Base-by-base conservation (phyloP, 2,797 vertebrate species). In the Clarias fuscus region DNA sequence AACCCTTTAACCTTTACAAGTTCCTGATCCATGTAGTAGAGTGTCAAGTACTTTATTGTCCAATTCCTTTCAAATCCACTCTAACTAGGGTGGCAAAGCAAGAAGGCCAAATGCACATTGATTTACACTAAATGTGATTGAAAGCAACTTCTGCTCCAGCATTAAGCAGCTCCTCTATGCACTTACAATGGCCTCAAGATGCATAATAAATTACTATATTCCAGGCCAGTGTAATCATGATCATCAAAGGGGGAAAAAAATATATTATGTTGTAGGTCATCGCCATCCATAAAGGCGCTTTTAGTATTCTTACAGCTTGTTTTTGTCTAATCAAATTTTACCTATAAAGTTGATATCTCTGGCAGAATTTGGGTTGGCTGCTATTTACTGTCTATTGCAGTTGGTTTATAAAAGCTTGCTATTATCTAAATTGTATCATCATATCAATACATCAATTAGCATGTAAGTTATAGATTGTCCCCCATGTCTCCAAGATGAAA, bases 11-110 rank as follows among this genome's bases (percentile, higher is more conserved):
- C 71, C 17, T 4, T 40, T 24, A 72, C 18, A 24, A 48, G 40
- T 24, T n/a, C 37, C 43, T 4, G 11, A 48, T 22, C 22, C 37
- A 40, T 2, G 8, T 20, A 43, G 1, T 43, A 22, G 20, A 20
- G 8, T 72, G 37, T 72, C 37, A 43, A 72, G 70, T 10, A 22
- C 22, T 73, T 73, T 14, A 72, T 48, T n/a, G 40, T 48, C 72
- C n/a, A 75, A 75, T 53, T 75, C 24, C 72, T 75, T 75, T 73
- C 40, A 73, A 73, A 73, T 24, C 71, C 22, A 73, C 22, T 73
- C 72, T 53, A 15, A 43, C 37, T 22, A 24, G 70, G 18, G 37
- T 40, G 33, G 18, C 37, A 43, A 53, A 14, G 43, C 43, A 75
- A 64, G 24, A 64, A 64, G 62, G 62, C 18, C 24, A 64, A 75